Base-by-base conservation (phyloP, 2,888 invertebrate genomes). In the Drosophila rubida region DNA sequence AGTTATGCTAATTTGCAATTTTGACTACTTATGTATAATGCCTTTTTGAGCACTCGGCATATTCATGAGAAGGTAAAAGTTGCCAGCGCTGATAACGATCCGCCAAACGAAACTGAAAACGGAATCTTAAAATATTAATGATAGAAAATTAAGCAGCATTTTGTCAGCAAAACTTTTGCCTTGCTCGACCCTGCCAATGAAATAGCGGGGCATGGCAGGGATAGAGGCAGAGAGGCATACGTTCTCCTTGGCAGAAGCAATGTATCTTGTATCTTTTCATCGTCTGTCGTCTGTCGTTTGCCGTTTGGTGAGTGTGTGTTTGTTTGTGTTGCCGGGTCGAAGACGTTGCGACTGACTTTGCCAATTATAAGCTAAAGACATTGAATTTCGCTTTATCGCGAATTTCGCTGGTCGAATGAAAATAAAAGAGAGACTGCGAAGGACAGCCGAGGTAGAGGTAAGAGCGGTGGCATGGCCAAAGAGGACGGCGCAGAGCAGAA, bases 321-420 rank as follows among this genome's bases (percentile, higher is more conserved):
- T 32, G 32, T 32, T 4, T 42, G 11, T 51, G 48, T 60, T 49
- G 48, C 44, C 37, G 54, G 53, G 16, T 46, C 37, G 53, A 30
- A 45, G 55, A 64, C 68, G 55, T 59, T 64, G 72, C 64, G 55
- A 69, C 71, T 66, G 75, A 74, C 74, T 76, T 65, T 85, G 84
- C 87, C 84, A 85, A 85, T 85, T 85, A 85, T 84, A 85, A 87
- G 83, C 87, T 74, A 73, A 89, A 85, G 79, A 85, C 84, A 85
- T 85, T 85, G 84, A 85, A 85, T 85, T 88, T 85, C 88, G 84
- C 69, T 85, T 85, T 85, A 85, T 87, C 84, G 73, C 79, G 73
- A 84, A 82, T 75, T 84, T 83, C 53, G 84, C 54, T 68, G 69
- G 65, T 55, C 48, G 65, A 74, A 78, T 57, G 67, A 62, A 69